These are phyloP conservation scores for Limnephilus marmoratus DNA, from an alignment of 2,888 invertebrate species.

Conservation along the genomic window DNA sequence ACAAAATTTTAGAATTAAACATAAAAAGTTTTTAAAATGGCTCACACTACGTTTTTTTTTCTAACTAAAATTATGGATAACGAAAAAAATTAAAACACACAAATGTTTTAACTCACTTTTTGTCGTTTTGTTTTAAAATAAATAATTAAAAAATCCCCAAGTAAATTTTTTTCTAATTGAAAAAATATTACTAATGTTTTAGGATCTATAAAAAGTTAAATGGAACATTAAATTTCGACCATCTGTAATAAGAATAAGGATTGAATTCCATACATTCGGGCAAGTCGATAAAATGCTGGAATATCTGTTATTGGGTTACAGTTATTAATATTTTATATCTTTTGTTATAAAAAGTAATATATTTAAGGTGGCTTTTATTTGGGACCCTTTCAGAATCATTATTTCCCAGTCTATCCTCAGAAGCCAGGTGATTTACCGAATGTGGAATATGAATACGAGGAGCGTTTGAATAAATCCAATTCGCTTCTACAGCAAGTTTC, in stretches of 20 bases:
- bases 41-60: no score
- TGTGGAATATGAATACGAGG: slow-evolving; percentile 59
- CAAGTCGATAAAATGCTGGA: slow-evolving; percentile 51
- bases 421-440: slow-evolving; percentile 64
- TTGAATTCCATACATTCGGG: slow-evolving; percentile 55
- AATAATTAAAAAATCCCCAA: no score
- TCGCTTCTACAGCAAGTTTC: no score
- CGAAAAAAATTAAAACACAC: no score
- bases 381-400: slow-evolving; percentile 50
- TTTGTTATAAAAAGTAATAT: slow-evolving; percentile 55
- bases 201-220: not conserved
- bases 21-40: no score
- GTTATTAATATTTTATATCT: slow-evolving; percentile 54
- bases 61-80: no score
- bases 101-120: no score
- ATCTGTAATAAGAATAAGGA: not conserved
- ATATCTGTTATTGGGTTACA: slow-evolving; percentile 49
- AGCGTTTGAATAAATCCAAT: not conserved
- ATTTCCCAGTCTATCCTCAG: slow-evolving; percentile 50
- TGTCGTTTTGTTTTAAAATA: no score
- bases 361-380: slow-evolving; percentile 55
- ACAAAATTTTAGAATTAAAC: no score
- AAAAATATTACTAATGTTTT: not conserved
- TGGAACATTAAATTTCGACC: not conserved
- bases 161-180: no score